These are phyloP conservation scores for Pyrocephalus nanus DNA, from an alignment of 2,797 vertebrate species.

Conservation along the genomic window DNA sequence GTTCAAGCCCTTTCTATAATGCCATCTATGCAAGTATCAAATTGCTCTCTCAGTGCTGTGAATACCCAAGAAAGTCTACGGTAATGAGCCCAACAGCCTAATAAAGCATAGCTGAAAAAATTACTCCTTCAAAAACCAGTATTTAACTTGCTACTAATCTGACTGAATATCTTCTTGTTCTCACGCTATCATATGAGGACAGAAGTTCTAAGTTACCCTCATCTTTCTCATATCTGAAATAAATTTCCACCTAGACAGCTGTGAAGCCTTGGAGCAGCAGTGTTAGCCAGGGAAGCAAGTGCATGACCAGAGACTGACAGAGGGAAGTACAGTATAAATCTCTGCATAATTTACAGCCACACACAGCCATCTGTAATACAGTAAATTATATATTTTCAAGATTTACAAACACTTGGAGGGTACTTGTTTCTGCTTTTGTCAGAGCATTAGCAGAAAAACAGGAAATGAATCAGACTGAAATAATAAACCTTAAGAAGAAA, in stretches of 20 bases:
- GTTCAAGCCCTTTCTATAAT: not conserved
- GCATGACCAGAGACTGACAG: not conserved
- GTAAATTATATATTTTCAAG: not conserved
- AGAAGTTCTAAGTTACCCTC: not conserved
- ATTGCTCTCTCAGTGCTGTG: not conserved
- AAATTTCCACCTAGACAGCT: not conserved
- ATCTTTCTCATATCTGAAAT: not conserved
- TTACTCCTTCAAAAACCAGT: not conserved
- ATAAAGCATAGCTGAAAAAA: not conserved
- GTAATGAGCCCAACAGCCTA: not conserved
- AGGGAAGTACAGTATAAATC: not conserved
- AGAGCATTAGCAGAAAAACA: conserved; percentile 47
- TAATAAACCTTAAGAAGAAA: conserved; percentile 56
- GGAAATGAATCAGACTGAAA: conserved; percentile 65
- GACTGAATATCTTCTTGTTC: not conserved
- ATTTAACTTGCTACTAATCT: not conserved
- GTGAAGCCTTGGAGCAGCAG: not conserved
- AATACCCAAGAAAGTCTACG: not conserved
- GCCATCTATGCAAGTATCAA: not conserved
- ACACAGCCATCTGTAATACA: not conserved
- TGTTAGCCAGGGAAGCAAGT: not conserved
- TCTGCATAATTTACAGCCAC: not conserved
- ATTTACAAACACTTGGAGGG: conserved; percentile 13
- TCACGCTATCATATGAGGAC: not conserved
- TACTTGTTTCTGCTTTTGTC: conserved; percentile 52